These are phyloP conservation scores for Zaprionus gabonicus DNA, from an alignment of 1,140 invertebrate species.

Conservation along the genomic window DNA sequence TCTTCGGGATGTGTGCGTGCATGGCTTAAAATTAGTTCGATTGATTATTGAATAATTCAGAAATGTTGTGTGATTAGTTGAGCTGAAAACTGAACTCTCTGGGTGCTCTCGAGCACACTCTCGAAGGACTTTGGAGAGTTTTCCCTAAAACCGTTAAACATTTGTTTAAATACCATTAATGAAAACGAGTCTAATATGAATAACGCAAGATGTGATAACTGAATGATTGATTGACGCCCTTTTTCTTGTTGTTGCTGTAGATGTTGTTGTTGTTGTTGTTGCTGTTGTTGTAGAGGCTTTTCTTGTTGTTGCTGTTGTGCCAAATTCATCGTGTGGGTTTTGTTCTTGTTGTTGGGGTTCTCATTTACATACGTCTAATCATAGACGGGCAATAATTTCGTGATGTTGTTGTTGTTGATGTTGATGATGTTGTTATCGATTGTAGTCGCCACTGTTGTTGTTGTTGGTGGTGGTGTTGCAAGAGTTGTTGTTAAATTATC, in stretches of 20 bases:
- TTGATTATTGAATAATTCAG: background rate
- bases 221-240: slow-evolving; percentile 1
- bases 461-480: slow-evolving; percentile 46
- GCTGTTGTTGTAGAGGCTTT: slow-evolving; percentile 10
- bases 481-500: slow-evolving; percentile 67
- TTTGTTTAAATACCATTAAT: background rate
- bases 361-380: slow-evolving; percentile 40
- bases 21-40: background rate
- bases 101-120: background rate
- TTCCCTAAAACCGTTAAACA: slow-evolving; percentile 1
- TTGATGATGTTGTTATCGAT: slow-evolving; percentile 50
- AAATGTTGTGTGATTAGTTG: slow-evolving; percentile 1
- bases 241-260: slow-evolving; percentile 5
- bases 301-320: slow-evolving; percentile 12
- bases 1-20: background rate
- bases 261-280: slow-evolving; percentile 15
- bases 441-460: slow-evolving; percentile 55
- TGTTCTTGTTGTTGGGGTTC: slow-evolving; percentile 13
- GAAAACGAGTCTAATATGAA: background rate
- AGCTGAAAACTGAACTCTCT: slow-evolving; percentile 1
- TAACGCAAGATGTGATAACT: slow-evolving; percentile 1
- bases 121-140: background rate
- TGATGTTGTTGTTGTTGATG: slow-evolving; percentile 58
- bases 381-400: slow-evolving; percentile 73
- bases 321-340: slow-evolving; percentile 13